phyloP scores from a whole-genome alignment of 2,888 invertebrate species.

The Limnephilus marmoratus region DNA sequence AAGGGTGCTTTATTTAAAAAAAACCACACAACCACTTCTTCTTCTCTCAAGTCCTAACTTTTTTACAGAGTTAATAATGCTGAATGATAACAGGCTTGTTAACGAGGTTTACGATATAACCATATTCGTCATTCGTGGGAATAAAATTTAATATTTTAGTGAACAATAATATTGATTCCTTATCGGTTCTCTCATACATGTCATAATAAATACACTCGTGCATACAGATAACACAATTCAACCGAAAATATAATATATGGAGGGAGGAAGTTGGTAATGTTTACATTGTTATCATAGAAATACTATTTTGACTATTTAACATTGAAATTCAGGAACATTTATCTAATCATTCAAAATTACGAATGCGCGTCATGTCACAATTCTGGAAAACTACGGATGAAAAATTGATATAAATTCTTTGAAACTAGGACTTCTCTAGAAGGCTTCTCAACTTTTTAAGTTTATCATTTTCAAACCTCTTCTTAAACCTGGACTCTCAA shows the following conservation, averaged over 20 bases:
- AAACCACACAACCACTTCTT: too few species aligned
- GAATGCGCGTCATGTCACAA: neutral
- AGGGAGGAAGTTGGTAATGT: neutral
- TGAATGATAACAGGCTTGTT: neutral
- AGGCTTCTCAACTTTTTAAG: neutral
- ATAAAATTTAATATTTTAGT: neutral
- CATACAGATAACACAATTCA: conserved; percentile 7
- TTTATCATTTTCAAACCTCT: neutral
- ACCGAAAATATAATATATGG: conserved; percentile 17
- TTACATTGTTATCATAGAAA: neutral
- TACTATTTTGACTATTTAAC: conserved; percentile 1
- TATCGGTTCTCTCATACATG: neutral
- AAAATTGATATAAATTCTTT: neutral
- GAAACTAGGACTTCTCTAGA: neutral
- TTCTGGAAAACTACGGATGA: neutral
- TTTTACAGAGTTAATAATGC: too few species aligned
- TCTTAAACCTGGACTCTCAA: neutral
- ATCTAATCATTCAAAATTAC: neutral
- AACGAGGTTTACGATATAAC: neutral
- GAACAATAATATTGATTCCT: neutral
- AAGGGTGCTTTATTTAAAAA: too few species aligned
- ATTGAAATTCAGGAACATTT: conserved; percentile 9
- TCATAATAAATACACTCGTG: neutral
- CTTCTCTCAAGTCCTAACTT: too few species aligned
- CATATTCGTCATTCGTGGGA: neutral